Percentiles rank a stretch among this genome's conserved stretches.
Conservation (phyloP, 2,113 vertebrate species). For the Platichthys flesus region DNA sequence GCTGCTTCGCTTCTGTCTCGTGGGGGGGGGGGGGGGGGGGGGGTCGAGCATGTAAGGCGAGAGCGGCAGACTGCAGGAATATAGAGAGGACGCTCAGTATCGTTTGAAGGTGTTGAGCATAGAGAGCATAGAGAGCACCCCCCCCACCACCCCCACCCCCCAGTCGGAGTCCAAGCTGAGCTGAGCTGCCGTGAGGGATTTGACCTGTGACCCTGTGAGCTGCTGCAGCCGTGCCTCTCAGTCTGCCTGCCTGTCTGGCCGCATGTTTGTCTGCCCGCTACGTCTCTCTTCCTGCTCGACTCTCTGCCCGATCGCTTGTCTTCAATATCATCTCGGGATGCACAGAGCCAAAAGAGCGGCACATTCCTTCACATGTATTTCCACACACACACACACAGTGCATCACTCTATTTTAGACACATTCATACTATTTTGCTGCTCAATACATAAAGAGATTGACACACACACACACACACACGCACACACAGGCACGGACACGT, state of each 20-base stretch:
- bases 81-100: constrained; percentile 15
- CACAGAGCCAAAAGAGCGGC: constrained; percentile 27
- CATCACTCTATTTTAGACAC: too few relatives aligned
- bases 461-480: too few relatives aligned
- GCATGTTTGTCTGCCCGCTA: constrained; percentile 23
- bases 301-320: constrained; percentile 28
- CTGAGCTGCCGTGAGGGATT: constrained; percentile 49
- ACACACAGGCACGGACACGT: too few relatives aligned
- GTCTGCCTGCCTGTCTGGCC: constrained; percentile 46
- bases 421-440: too few relatives aligned
- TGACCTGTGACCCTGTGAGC: constrained; percentile 61
- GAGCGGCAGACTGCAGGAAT: constrained; percentile 15
- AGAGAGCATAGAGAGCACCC: constrained; percentile 7
- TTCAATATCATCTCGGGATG: constrained; percentile 37
- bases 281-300: constrained; percentile 18
- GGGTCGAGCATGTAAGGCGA: not conserved
- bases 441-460: too few relatives aligned
- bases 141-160: constrained; percentile 22
- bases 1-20: not conserved
- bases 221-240: constrained; percentile 39
- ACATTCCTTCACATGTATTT: constrained; percentile 14
- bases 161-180: constrained; percentile 25
- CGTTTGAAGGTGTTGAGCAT: constrained; percentile 25
- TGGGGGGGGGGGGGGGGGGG: not conserved
- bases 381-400: not conserved